Conservation (phyloP, 2,888 invertebrate species). For the Panzeria rudis region DNA sequence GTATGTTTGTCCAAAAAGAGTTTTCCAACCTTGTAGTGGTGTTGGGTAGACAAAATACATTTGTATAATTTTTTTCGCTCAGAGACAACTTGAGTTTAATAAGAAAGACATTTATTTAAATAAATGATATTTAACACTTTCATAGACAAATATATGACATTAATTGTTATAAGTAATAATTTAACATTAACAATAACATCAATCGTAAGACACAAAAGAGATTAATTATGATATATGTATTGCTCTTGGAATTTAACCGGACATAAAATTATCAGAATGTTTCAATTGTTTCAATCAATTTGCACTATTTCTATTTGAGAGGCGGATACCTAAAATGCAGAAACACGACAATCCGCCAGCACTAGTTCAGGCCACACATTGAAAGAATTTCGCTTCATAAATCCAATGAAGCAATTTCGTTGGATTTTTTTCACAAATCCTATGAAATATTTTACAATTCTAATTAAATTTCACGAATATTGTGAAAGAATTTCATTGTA, state of each 20-base stretch:
- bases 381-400: too few relatives aligned
- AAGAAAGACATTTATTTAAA: slow-evolving; percentile 20
- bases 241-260: background rate
- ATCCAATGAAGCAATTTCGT: too few relatives aligned
- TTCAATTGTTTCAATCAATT: background rate
- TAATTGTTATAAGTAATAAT: slow-evolving; percentile 83
- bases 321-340: background rate
- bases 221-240: slow-evolving; percentile 24
- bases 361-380: too few relatives aligned
- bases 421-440: too few relatives aligned
- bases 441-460: too few relatives aligned
- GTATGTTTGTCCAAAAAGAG: background rate
- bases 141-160: slow-evolving; percentile 82
- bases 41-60: slow-evolving; percentile 61
- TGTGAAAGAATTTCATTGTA: too few relatives aligned
- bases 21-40: slow-evolving; percentile 1
- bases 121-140: slow-evolving; percentile 82
- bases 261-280: background rate
- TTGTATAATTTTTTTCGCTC: slow-evolving; percentile 24
- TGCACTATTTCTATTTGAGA: background rate
- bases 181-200: slow-evolving; percentile 74
- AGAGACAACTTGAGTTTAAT: slow-evolving; percentile 73
- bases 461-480: too few relatives aligned
- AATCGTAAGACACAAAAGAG: slow-evolving; percentile 32
- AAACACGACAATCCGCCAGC: too few relatives aligned